Percentiles rank a stretch among this genome's conserved stretches.
These are phyloP conservation scores for Coleophora deauratella DNA, from an alignment of 2,888 invertebrate species.

Conservation along the genomic window DNA sequence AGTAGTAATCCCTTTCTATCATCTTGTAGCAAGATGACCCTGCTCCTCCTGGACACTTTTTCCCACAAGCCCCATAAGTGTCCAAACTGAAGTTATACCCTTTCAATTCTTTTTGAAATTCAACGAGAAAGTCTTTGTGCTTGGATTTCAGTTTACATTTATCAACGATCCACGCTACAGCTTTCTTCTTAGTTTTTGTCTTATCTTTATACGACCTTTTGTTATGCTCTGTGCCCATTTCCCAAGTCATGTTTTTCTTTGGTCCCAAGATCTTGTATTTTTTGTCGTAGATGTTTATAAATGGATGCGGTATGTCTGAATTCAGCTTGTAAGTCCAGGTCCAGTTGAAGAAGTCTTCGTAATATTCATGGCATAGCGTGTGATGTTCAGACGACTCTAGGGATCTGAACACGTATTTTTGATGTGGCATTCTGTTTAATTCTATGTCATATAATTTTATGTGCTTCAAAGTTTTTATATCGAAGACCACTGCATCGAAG, in stretches of 20 bases:
- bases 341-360: slow-evolving; percentile 57
- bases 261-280: slow-evolving; percentile 43
- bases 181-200: slow-evolving; percentile 34
- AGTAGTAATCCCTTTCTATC: slow-evolving; percentile 46
- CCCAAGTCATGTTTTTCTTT: slow-evolving; percentile 32
- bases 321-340: slow-evolving; percentile 60
- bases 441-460: slow-evolving; percentile 26
- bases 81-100: slow-evolving; percentile 47
- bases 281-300: slow-evolving; percentile 34
- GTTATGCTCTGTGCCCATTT: neutral
- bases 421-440: slow-evolving; percentile 33
- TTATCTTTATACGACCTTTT: slow-evolving; percentile 1
- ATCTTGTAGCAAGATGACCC: slow-evolving; percentile 37
- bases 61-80: slow-evolving; percentile 43
- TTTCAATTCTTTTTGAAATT: slow-evolving; percentile 36
- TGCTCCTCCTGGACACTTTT: slow-evolving; percentile 34
- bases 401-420: slow-evolving; percentile 51
- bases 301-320: slow-evolving; percentile 51
- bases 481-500: slow-evolving; percentile 51
- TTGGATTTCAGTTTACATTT: slow-evolving; percentile 41
- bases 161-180: slow-evolving; percentile 45
- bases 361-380: slow-evolving; percentile 39
- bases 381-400: slow-evolving; percentile 39
- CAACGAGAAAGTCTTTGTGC: slow-evolving; percentile 36
- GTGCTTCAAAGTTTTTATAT: slow-evolving; percentile 32